Conservation (phyloP, 2,113 vertebrate species). For the Tenebrosternarchus preto region DNA sequence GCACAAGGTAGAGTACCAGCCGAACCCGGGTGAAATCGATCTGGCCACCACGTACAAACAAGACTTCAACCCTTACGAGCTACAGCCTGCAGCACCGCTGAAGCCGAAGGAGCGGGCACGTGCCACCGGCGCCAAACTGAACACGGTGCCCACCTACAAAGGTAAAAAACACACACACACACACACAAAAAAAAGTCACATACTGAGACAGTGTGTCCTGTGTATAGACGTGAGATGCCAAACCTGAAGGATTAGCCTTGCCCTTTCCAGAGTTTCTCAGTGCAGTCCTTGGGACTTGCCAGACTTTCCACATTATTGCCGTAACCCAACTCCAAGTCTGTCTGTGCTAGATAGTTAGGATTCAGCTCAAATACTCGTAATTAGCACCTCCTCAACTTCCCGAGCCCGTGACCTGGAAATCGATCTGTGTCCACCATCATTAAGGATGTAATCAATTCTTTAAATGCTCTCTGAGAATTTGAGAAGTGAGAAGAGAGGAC, state of each 20-base stretch:
- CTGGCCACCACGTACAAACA: constrained; percentile 77
- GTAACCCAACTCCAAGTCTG: too few relatives aligned
- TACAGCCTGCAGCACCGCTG: constrained; percentile 67
- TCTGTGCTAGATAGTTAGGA: too few relatives aligned
- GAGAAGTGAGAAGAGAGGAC: too few relatives aligned
- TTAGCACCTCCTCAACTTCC: too few relatives aligned
- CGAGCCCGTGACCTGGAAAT: too few relatives aligned
- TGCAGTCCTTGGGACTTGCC: too few relatives aligned
- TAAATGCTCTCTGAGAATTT: too few relatives aligned
- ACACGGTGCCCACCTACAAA: constrained; percentile 83
- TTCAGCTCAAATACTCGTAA: too few relatives aligned
- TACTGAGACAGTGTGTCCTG: background rate
- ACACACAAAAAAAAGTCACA: too few relatives aligned
- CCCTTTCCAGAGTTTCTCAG: background rate
- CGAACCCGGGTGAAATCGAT: constrained; percentile 71
- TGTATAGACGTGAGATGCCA: background rate
- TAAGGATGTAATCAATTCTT: too few relatives aligned
- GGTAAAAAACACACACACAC: constrained; percentile 74
- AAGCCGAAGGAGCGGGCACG: constrained; percentile 71
- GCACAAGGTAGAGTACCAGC: constrained; percentile 69
- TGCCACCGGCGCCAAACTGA: constrained; percentile 69
- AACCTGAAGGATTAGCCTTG: background rate
- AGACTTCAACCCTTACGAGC: constrained; percentile 75
- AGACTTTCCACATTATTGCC: too few relatives aligned
- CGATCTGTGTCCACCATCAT: too few relatives aligned